Percentiles rank a stretch among this genome's conserved stretches.
These are phyloP conservation scores for Andrena dorsata DNA, from an alignment of 2,888 invertebrate genomes.

Conservation along the genomic window DNA sequence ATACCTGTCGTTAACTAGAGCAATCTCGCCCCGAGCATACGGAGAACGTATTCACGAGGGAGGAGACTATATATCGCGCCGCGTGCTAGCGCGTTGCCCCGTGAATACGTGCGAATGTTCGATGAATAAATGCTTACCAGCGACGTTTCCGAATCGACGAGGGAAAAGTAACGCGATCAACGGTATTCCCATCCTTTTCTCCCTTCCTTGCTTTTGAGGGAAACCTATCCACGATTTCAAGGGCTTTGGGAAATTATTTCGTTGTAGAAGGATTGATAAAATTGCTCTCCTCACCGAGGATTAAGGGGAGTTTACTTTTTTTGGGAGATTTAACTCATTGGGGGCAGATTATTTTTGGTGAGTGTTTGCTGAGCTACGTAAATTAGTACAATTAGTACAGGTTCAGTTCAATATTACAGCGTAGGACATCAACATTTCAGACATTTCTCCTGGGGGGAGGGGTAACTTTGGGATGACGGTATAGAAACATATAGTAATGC, in stretches of 20 bases:
- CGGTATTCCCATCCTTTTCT: not conserved
- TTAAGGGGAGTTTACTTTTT: too few relatives aligned
- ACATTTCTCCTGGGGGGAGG: too few relatives aligned
- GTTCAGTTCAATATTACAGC: too few relatives aligned
- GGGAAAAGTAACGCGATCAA: slow-evolving; percentile 37
- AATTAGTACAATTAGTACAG: too few relatives aligned
- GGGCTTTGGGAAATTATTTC: not conserved
- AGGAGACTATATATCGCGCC: slow-evolving; percentile 58
- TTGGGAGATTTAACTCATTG: too few relatives aligned
- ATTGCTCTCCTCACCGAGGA: too few relatives aligned
- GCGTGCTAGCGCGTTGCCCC: slow-evolving; percentile 34
- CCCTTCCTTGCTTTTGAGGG: not conserved
- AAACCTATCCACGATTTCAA: not conserved
- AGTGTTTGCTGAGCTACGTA: too few relatives aligned
- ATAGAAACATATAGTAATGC: too few relatives aligned
- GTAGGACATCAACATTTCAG: too few relatives aligned
- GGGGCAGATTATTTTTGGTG: too few relatives aligned
- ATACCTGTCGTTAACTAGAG: slow-evolving; percentile 74
- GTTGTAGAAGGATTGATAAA: too few relatives aligned
- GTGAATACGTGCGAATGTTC: slow-evolving; percentile 60
- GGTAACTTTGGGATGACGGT: too few relatives aligned
- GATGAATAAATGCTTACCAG: slow-evolving; percentile 58
- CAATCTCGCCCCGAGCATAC: slow-evolving; percentile 68
- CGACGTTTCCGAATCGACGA: slow-evolving; percentile 53
- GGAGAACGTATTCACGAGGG: slow-evolving; percentile 66